Evolutionary conservation across 2,113 vertebrate species (phyloP), one percentile per base, ranked within the genome.

Genomic region (Rhizomys pruinosus): DNA sequence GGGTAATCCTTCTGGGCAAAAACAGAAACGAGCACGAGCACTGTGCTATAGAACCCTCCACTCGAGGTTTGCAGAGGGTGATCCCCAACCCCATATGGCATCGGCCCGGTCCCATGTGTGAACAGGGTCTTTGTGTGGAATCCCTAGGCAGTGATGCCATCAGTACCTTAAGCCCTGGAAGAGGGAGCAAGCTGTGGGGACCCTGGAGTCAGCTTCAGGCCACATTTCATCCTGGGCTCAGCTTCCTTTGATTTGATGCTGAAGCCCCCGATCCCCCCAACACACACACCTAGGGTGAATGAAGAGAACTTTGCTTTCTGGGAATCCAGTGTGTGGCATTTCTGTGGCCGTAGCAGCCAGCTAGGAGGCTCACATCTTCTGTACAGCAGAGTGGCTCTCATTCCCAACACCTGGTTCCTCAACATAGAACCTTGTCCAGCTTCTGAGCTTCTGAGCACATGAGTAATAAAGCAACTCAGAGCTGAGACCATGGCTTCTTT

Each of bases 241-340:
- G 11, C 2, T 29, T 10, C 64, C 66, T 27, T 23, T 55, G 63
- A n/a, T 66, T 57, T 10, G 0, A 10, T 6, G 2, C 23, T 34
- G 6, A 9, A 9, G 42, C 0, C 47, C 47, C 47, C 47, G 6
- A 11, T 52, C 0, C 19, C n/a, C 29, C 8, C 13, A 0, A 52
- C n/a, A n/a, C n/a, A n/a, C n/a, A n/a, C n/a, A n/a, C 23, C 7
- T 3, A 13, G 34, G 25, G 32, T 6, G 32, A 7, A 7, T 13
- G 39, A 37, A 1, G 6, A 16, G 15, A 74, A 2, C 37, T 25
- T 68, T 27, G 42, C 71, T 80, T 17, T 37, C 42, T 32, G 61
- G 68, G 79, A 89, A 13, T 5, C 6, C 0, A 5, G 29, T 27
- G 19, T n/a, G 20, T 84, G 63, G 16, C 32, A 23, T 23, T 9